Percentiles rank a stretch among this genome's conserved stretches.
Conservation (phyloP, 2,797 vertebrate species). For the Alectoris magna region DNA sequence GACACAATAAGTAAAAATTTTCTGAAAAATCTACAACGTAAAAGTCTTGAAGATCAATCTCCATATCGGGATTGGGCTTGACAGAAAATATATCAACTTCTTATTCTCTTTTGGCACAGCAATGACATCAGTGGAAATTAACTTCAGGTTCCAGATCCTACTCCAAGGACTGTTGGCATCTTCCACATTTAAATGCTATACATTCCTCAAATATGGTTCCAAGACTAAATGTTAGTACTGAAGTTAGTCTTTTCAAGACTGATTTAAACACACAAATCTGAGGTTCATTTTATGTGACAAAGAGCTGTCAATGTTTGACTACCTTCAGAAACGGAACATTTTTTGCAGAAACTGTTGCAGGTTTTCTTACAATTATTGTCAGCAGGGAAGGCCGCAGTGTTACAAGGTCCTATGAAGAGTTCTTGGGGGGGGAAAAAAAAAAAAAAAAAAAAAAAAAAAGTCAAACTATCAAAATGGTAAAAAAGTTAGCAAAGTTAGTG, state of each 20-base stretch:
- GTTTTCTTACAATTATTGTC: not conserved
- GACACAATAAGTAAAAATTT: not conserved
- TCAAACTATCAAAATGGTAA: not conserved
- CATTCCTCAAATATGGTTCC: not conserved
- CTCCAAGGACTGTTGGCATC: not conserved
- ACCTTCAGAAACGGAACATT: not conserved
- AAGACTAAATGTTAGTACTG: not conserved
- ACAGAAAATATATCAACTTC: not conserved
- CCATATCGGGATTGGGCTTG: not conserved
- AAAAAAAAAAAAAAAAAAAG: not conserved
- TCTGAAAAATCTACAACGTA: not conserved
- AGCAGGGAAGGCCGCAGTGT: not conserved
- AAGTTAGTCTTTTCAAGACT: conserved; percentile 4
- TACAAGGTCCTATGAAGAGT: not conserved
- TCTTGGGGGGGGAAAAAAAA: not conserved
- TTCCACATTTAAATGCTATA: not conserved
- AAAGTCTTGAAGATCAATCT: not conserved
- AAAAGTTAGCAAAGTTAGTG: not conserved
- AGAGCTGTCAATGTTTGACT: not conserved
- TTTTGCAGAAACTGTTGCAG: not conserved
- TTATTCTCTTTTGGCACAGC: not conserved
- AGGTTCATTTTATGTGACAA: not conserved
- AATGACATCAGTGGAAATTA: not conserved
- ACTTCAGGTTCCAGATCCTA: not conserved
- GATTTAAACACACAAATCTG: not conserved